Base-by-base conservation (phyloP, 2,113 vertebrate species). In the Pica pica region DNA sequence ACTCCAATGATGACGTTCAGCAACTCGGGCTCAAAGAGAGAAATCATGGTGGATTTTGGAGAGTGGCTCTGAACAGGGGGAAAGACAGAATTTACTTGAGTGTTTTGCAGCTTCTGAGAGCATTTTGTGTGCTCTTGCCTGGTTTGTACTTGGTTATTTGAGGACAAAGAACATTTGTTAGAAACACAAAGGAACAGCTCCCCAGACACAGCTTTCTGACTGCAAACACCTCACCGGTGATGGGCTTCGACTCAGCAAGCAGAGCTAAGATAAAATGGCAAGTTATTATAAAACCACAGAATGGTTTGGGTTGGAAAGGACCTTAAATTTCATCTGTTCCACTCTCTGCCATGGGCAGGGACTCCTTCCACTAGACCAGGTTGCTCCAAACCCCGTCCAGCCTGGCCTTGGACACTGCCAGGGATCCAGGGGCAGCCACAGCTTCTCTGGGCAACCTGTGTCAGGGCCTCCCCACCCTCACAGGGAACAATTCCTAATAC, bases 1-100 rank as follows among this genome's bases (percentile, higher is more conserved):
- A 99, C 93, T 26, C 99, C 99, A 0, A 98, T 96, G 11, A 98
- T 83, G 9, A 99, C 41, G 1, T 98, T 98, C 82, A 99, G 85
- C 26, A 97, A 46, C 46, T 98, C 41, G 0, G 98, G 96, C 28
- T 97, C 81, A 1, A 89, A 95, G 5, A 98, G 70, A 9, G 96
- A 96, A 67, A 99, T 99, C 99, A 99, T 99, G 13, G n/a, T 27
- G 69, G 83, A 2, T 16, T 23, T 4, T 49, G 83, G 63, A 84
- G 74, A 35, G 23, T 14, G 92, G 83, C 89, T 97, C 18, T 6
- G 24, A 41, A 57, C 60, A 11, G 18, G 18, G 78, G 4, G 17
- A 56, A 44, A 33, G 16, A 14, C 5, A 30, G 6, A 8, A 31
- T n/a, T 60, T 5, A 49, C 20, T 28, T 2, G 2, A 37, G 79